phyloP scores from a whole-genome alignment of 1,140 invertebrate species.

The Neocloeon triangulifer region DNA sequence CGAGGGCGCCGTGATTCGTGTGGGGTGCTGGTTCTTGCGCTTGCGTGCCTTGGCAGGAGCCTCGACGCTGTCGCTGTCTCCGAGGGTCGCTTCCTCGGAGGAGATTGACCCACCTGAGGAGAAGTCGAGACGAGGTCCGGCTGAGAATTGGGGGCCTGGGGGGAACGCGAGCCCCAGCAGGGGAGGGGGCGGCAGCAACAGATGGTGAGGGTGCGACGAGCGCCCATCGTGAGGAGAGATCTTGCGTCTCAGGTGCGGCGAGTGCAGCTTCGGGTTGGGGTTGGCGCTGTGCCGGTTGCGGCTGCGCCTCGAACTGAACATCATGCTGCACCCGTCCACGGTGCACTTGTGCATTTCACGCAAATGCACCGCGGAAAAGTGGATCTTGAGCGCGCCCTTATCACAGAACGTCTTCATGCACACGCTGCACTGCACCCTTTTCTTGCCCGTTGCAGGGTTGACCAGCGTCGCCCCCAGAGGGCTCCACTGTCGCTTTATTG shows the following conservation, averaged over 20 bases:
- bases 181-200: slow-evolving; percentile 46
- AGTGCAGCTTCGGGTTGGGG: slow-evolving; percentile 95
- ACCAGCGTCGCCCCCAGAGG: slow-evolving; percentile 76
- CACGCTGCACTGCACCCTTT: slow-evolving; percentile 93
- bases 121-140: too few species aligned
- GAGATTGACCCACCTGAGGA: too few species aligned
- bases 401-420: slow-evolving; percentile 99
- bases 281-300: slow-evolving; percentile 93
- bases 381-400: slow-evolving; percentile 97
- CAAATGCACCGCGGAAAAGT: slow-evolving; percentile 96
- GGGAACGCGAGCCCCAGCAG: slow-evolving; percentile 23
- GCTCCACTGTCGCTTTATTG: slow-evolving; percentile 86
- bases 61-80: too few species aligned
- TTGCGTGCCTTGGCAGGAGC: too few species aligned
- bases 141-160: too few species aligned
- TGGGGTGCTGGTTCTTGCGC: too few species aligned
- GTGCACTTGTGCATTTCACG: slow-evolving; percentile 99
- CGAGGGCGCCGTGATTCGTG: too few species aligned
- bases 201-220: slow-evolving; percentile 60
- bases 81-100: too few species aligned
- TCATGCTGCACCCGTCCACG: slow-evolving; percentile 96
- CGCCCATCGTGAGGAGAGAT: slow-evolving; percentile 82
- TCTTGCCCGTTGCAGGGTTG: slow-evolving; percentile 80
- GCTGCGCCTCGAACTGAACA: slow-evolving; percentile 91
- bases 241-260: slow-evolving; percentile 73